Evolutionary conservation across 64 coral and sea anemone genomes (phyloP).

Genomic region (Catalaphyllia jardinei): DNA sequence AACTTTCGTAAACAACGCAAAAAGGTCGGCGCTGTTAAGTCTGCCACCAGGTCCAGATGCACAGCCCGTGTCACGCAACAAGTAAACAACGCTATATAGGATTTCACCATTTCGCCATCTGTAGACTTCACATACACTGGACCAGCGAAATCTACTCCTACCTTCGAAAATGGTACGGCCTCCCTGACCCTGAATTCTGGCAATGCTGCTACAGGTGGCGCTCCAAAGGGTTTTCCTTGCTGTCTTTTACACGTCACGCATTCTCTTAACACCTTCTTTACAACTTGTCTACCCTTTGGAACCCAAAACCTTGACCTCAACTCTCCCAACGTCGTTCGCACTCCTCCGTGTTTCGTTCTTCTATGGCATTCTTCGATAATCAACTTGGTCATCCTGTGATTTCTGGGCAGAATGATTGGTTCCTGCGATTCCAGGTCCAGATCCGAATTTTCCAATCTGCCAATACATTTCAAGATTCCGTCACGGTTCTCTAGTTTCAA

Average conservation of each 20-base stretch:
- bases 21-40: slow-evolving; percentile 1
- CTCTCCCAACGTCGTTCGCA: slow-evolving; percentile 22
- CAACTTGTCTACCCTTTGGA: slow-evolving; percentile 26
- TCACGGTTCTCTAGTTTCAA: background rate
- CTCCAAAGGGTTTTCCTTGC: background rate
- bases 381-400: slow-evolving; percentile 22
- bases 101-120: background rate
- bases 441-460: slow-evolving; percentile 64
- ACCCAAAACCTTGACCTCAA: slow-evolving; percentile 50
- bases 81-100: background rate
- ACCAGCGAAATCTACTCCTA: background rate
- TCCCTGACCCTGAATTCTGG: slow-evolving; percentile 47
- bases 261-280: slow-evolving; percentile 24
- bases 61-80: slow-evolving; percentile 35
- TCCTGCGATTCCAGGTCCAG: slow-evolving; percentile 38
- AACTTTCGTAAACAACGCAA: slow-evolving; percentile 6
- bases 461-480: slow-evolving; percentile 54
- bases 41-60: slow-evolving; percentile 18
- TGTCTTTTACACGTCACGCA: slow-evolving; percentile 29
- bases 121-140: background rate
- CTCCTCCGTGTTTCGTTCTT: slow-evolving; percentile 34
- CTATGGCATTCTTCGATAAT: slow-evolving; percentile 48
- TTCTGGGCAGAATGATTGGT: slow-evolving; percentile 36
- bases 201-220: slow-evolving; percentile 22
- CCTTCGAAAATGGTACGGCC: background rate